Evolutionary conservation across 2,888 invertebrate genomes (phyloP), one percentile per base, ranked within the genome.

Genomic region (Lymantria dispar): DNA sequence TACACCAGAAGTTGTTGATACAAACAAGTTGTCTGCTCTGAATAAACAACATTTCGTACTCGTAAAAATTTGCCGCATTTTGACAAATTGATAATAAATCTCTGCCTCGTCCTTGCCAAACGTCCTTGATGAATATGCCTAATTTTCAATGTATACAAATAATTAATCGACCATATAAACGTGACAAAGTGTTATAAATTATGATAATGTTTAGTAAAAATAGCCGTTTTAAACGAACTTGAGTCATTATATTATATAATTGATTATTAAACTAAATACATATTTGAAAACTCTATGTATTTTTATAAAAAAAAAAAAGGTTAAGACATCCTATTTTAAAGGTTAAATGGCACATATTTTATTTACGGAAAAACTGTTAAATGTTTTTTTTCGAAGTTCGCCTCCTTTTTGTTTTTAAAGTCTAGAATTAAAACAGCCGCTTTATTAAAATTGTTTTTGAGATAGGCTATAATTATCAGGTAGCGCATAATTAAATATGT

Each of bases 201-300:
- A 44, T 10, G 55, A 53, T 54, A 52, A 15, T 41, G 55, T 63
- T 49, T 33, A 63, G 52, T 14, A 40, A 40, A 54, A 60, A 51
- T 47, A 31, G 43, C n/a, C 43, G 12, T 58, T 14, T 41, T 44
- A 52, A n/a, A 53, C 13, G 43, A 43, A 46, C 7, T 7, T 11
- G 9, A 48, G 8, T 56, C 58, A 52, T n/a, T n/a, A n/a, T 54
- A 12, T 60, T 50, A 60, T 10, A 31, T 29, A 45, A 52, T 52
- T 47, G 12, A 57, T 57, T 55, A 51, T 45, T 55, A 50, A 54
- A 49, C 42, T 52, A 64, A 58, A 61, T 49, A 57, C 40, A 50
- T 40, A 45, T 39, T 37, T n/a, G 36, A 52, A 47, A 60, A 51
- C 45, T 52, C 29, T 48, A 54, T 38, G 45, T 40, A 8, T 39